Percentiles rank a stretch among this genome's conserved stretches.
Evolutionary conservation across 1,140 invertebrate genomes (phyloP).

Genomic region (Philopotamus ludificatus): DNA sequence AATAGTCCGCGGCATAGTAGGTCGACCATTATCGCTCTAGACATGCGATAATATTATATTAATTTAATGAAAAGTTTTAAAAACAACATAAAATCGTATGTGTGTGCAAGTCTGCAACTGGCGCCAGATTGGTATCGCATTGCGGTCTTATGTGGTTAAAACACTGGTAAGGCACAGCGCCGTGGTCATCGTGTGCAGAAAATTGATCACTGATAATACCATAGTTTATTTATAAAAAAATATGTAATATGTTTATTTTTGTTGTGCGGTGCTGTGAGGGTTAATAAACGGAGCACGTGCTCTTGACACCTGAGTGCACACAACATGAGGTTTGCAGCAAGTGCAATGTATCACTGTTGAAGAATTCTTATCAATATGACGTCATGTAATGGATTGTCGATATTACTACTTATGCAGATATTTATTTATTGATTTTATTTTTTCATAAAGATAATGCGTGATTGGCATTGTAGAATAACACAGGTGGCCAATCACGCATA

Average conservation of each 20-base stretch:
- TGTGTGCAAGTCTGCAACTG: neutral
- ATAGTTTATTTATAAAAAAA: too few relatives aligned
- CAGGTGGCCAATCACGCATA: too few relatives aligned
- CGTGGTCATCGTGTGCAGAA: slow-evolving; percentile 7
- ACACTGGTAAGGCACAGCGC: slow-evolving; percentile 16
- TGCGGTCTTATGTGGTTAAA: slow-evolving; percentile 17
- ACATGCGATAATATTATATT: too few relatives aligned
- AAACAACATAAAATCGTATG: neutral
- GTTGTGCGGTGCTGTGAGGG: neutral
- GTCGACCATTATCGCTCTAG: neutral
- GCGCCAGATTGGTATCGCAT: neutral
- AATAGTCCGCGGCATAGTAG: neutral
- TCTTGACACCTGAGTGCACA: slow-evolving; percentile 22
- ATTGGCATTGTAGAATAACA: too few relatives aligned
- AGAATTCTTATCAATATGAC: too few relatives aligned
- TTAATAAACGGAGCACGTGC: slow-evolving; percentile 18
- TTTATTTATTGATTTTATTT: too few relatives aligned
- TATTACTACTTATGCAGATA: too few relatives aligned
- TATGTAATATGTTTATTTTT: too few relatives aligned
- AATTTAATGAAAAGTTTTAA: neutral
- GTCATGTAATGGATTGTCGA: too few relatives aligned
- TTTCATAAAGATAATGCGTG: too few relatives aligned
- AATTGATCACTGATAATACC: too few relatives aligned
- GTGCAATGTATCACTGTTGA: too few relatives aligned
- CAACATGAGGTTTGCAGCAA: slow-evolving; percentile 13